These are phyloP conservation scores for Griposia aprilina DNA, from an alignment of 2,888 invertebrate species.

Conservation along the genomic window DNA sequence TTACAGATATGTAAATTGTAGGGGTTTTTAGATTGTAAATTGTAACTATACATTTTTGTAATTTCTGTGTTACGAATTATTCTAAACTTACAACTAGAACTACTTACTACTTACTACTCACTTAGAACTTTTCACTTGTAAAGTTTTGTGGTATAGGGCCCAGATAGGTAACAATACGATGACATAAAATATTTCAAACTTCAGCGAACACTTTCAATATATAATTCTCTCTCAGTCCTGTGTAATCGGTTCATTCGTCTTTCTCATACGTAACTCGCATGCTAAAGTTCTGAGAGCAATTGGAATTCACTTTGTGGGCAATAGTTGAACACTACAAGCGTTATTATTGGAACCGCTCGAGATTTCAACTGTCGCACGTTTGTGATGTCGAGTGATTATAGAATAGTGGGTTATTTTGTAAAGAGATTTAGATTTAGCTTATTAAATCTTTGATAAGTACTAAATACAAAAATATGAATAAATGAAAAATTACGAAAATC, in stretches of 20 bases:
- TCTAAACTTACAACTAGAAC: no score
- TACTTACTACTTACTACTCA: no score
- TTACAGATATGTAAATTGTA: no score
- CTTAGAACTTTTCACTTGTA: no score
- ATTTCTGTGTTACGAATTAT: background rate
- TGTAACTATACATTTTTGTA: background rate
- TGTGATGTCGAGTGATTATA: conserved; percentile 22
- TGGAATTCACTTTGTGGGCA: conserved; percentile 70
- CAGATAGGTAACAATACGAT: background rate
- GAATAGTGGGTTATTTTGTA: background rate
- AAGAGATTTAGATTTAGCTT: background rate
- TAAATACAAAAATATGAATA: background rate
- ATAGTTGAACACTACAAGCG: conserved; percentile 54
- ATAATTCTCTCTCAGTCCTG: conserved; percentile 21
- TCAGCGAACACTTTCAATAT: conserved; percentile 25
- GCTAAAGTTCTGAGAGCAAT: conserved; percentile 68
- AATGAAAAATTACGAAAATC: background rate
- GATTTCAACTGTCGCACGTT: conserved; percentile 59
- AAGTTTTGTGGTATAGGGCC: background rate
- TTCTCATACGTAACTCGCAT: conserved; percentile 57
- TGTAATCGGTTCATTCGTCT: conserved; percentile 43
- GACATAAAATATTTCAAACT: conserved; percentile 29
- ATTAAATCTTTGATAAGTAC: background rate
- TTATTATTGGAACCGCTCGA: conserved; percentile 62
- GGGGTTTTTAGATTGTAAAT: no score